Base-by-base conservation (phyloP, 1,140 invertebrate genomes). In the Drosophila lacteicornis region DNA sequence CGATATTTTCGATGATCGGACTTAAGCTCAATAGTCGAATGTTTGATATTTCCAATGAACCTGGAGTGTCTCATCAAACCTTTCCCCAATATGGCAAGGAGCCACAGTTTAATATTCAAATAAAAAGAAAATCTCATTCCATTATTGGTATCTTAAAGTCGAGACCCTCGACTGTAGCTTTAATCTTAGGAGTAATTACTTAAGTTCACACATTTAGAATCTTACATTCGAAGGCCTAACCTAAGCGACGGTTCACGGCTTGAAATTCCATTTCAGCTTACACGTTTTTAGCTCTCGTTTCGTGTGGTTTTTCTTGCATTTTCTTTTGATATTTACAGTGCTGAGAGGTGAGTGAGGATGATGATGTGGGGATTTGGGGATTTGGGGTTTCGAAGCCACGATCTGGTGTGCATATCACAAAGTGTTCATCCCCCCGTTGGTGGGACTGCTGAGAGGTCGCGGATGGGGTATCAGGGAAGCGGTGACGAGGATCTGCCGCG, bases 341-440 rank as follows among this genome's bases (percentile, higher is more conserved):
- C 22, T 53, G 40, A 46, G 25, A 4, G 45, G 53, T 27, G 30
- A 33, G 25, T 40, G 38, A 25, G 60, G 15, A 30, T 67, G 59
- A 42, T 43, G 19, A 27, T 49, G 68, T n/a, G 19, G 11, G 12
- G 36, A 13, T 42, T 9, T 42, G 13, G 12, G 12, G 4, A 17
- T 36, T 43, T 22, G 33, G 51, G 43, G 7, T 25, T 19, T 43
- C 17, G 47, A 56, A 46, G 47, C 62, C 73, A 76, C 62, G 73
- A 58, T 79, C 77, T 63, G 68, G 66, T 53, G 63, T 62, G 57
- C 61, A 55, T 69, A 88, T 88, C 84, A 88, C 84, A 88, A 71
- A 79, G 78, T 88, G 81, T 88, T 79, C 38, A 79, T 79, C 59
- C 75, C 36, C 19, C 61, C 50, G 22, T 40, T 76, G 57, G 46